phyloP scores from a whole-genome alignment of 1,140 invertebrate genomes.

The Mycetomoellerius zeteki region DNA sequence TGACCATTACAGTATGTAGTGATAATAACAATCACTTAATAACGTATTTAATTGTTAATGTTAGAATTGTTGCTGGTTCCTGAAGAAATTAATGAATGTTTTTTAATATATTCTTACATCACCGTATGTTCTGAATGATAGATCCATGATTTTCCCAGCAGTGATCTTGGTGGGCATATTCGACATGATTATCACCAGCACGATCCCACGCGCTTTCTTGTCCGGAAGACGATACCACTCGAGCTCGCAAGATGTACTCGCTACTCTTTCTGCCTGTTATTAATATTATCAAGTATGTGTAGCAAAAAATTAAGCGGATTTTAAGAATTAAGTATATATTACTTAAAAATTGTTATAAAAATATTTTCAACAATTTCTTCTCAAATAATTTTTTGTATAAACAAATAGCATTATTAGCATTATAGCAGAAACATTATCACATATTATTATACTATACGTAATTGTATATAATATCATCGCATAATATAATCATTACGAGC shows the following conservation, averaged over 20 bases:
- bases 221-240: slow-evolving; percentile 73
- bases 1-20: background rate
- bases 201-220: slow-evolving; percentile 65
- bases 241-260: slow-evolving; percentile 65
- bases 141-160: slow-evolving; percentile 70
- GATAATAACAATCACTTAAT: background rate
- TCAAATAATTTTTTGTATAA: background rate
- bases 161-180: slow-evolving; percentile 68
- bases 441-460: background rate
- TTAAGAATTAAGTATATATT: background rate
- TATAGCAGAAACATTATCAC: background rate
- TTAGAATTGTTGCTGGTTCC: background rate
- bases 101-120: slow-evolving; percentile 61
- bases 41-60: background rate
- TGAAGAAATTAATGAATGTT: background rate
- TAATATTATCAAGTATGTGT: background rate
- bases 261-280: slow-evolving; percentile 67
- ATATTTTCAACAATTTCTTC: background rate
- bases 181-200: slow-evolving; percentile 74
- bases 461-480: background rate
- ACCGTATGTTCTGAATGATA: slow-evolving; percentile 71
- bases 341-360: background rate
- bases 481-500: slow-evolving; percentile 34
- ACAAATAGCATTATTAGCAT: background rate
- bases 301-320: background rate